Conservation (phyloP, 2,888 invertebrate species). For the Sphinx pinastri region DNA sequence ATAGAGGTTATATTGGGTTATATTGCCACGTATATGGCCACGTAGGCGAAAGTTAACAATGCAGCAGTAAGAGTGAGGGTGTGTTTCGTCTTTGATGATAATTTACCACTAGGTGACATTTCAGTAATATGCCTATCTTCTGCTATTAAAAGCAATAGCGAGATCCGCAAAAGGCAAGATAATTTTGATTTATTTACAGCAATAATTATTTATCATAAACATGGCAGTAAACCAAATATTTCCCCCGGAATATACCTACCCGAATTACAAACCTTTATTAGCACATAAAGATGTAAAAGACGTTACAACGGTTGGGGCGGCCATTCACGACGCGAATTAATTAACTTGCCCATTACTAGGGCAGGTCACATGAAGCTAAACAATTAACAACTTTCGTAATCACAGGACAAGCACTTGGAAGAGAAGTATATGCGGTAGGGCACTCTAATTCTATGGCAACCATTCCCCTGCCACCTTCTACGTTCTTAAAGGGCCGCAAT, state of each 20-base stretch:
- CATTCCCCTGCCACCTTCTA: no score
- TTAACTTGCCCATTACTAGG: not conserved
- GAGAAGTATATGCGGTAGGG: not conserved
- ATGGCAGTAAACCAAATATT: not conserved
- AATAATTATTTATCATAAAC: not conserved
- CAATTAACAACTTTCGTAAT: slow-evolving; percentile 7
- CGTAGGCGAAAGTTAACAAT: no score
- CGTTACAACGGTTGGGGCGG: not conserved
- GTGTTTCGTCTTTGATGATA: no score
- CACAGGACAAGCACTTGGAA: not conserved
- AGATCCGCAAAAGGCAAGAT: not conserved
- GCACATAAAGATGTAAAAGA: not conserved
- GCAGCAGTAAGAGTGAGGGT: no score
- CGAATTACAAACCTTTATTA: slow-evolving; percentile 4
- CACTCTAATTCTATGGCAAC: not conserved
- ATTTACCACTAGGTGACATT: no score
- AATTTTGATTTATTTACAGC: not conserved
- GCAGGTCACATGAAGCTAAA: slow-evolving; percentile 2
- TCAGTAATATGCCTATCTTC: no score
- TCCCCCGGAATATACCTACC: not conserved
- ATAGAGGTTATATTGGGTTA: no score
- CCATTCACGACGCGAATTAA: slow-evolving; percentile 11
- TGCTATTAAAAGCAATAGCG: no score
- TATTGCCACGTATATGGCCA: no score
- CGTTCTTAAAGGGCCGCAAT: no score